Percentiles rank a stretch among this genome's conserved stretches.
These are phyloP conservation scores for Tetramorium alpestre DNA, from an alignment of 1,140 invertebrate species.

Conservation along the genomic window DNA sequence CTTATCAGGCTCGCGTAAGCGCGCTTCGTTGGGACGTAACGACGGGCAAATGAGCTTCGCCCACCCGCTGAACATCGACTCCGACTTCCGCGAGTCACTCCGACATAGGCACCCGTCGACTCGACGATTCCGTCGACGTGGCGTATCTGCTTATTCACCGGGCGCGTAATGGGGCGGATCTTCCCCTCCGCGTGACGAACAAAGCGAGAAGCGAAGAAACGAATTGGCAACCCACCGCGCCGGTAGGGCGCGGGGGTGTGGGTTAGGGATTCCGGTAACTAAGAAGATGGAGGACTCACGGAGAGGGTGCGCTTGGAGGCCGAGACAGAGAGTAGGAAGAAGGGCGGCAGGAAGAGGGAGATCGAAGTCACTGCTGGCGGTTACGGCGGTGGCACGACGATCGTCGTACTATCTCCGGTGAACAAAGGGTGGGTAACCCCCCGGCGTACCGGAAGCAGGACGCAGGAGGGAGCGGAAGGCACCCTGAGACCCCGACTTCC, in stretches of 20 bases:
- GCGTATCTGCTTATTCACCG: slow-evolving; percentile 73
- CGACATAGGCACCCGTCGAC: slow-evolving; percentile 22
- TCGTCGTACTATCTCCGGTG: slow-evolving; percentile 74
- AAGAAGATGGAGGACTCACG: slow-evolving; percentile 59
- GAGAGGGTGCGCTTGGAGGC: slow-evolving; percentile 47
- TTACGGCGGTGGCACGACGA: slow-evolving; percentile 68
- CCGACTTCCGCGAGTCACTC: slow-evolving; percentile 49
- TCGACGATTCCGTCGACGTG: slow-evolving; percentile 65
- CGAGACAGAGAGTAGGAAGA: slow-evolving; percentile 41
- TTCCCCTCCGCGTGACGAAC: slow-evolving; percentile 47
- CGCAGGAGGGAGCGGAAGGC: slow-evolving; percentile 53
- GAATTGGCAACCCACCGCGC: slow-evolving; percentile 68
- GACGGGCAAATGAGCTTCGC: slow-evolving; percentile 66
- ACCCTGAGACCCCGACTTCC: slow-evolving; percentile 68
- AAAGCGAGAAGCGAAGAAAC: slow-evolving; percentile 71
- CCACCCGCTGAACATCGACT: slow-evolving; percentile 58
- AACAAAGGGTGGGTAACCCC: slow-evolving; percentile 67
- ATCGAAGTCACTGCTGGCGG: slow-evolving; percentile 61
- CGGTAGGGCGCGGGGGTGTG: background rate
- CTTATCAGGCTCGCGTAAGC: slow-evolving; percentile 38
- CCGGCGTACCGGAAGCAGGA: slow-evolving; percentile 61
- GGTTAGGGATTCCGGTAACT: slow-evolving; percentile 63
- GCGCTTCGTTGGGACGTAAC: slow-evolving; percentile 38
- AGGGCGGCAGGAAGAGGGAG: background rate
- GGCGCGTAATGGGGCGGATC: slow-evolving; percentile 69